phyloP scores from a whole-genome alignment of 1,140 invertebrate genomes.

The Eulimnadia texana region DNA sequence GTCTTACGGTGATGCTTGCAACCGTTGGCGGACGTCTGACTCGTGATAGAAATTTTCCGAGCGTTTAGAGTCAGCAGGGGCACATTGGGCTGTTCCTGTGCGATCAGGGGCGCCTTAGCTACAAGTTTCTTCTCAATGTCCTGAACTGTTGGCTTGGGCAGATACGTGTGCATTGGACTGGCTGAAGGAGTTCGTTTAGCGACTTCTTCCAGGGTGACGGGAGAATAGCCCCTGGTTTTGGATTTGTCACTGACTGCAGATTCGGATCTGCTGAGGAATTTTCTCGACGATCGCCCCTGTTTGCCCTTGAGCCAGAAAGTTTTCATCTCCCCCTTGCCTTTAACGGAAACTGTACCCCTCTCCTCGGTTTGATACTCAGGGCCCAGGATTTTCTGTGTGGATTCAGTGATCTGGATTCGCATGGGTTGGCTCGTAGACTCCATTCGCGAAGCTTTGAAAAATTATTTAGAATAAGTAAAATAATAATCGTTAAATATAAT shows the following conservation, averaged over 20 bases:
- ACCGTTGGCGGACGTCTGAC: background rate
- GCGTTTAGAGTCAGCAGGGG: background rate
- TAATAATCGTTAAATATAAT: slow-evolving; percentile 6
- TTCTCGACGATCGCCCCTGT: slow-evolving; percentile 37
- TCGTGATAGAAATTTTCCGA: background rate
- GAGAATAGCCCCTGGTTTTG: slow-evolving; percentile 49
- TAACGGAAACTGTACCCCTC: slow-evolving; percentile 66
- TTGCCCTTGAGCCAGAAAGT: slow-evolving; percentile 74
- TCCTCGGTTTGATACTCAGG: slow-evolving; percentile 59
- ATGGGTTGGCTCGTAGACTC: slow-evolving; percentile 80
- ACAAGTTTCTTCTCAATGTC: background rate
- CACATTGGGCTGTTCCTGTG: background rate
- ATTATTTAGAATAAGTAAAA: background rate
- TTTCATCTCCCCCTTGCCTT: slow-evolving; percentile 80
- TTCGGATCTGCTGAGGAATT: slow-evolving; percentile 14
- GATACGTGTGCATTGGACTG: background rate
- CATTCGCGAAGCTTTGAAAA: slow-evolving; percentile 57
- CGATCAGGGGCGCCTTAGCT: too few species aligned
- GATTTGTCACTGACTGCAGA: background rate
- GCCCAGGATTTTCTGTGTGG: slow-evolving; percentile 60
- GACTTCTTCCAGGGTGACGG: slow-evolving; percentile 69
- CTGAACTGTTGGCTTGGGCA: background rate
- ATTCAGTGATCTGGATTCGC: slow-evolving; percentile 87
- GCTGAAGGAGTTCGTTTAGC: slow-evolving; percentile 33
- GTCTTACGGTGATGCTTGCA: background rate